Conservation (phyloP, 2,113 vertebrate species). For the Orthonyx spaldingii region DNA sequence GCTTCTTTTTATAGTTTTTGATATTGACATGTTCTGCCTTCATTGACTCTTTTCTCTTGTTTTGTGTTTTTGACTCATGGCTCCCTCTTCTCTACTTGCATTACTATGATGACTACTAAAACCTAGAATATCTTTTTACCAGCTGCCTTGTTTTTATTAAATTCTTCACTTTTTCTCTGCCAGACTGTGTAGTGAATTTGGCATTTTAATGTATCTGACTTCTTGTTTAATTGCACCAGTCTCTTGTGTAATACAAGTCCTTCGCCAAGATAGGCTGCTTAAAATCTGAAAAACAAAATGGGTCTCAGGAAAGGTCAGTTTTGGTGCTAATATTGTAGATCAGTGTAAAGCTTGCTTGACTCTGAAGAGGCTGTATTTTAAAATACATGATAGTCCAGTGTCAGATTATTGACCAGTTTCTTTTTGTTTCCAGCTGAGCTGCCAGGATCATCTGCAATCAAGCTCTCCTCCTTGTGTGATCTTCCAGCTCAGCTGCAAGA, state of each 20-base stretch:
- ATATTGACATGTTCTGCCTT: not conserved
- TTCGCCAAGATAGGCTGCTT: not conserved
- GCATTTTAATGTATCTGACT: not conserved
- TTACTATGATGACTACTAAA: not conserved
- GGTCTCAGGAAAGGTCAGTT: not conserved
- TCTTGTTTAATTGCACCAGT: not conserved
- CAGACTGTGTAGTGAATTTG: not conserved
- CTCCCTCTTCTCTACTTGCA: not conserved
- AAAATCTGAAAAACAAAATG: not conserved
- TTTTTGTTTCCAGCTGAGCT: conserved; percentile 71
- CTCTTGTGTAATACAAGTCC: not conserved
- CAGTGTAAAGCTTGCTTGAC: not conserved
- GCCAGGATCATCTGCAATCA: conserved; percentile 83
- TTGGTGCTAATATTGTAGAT: not conserved
- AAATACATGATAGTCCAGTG: not conserved
- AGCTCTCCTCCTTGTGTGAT: conserved; percentile 86
- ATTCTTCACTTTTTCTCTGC: not conserved
- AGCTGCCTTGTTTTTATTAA: not conserved
- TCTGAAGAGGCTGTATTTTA: conserved; percentile 1
- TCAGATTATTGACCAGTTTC: conserved; percentile 31
- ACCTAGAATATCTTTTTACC: not conserved
- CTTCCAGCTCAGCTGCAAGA: conserved; percentile 90
- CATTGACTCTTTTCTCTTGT: not conserved
- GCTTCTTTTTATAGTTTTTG: not conserved
- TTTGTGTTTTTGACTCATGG: not conserved